phyloP scores from a whole-genome alignment of 2,888 invertebrate genomes.

The Corythucha ciliata region DNA sequence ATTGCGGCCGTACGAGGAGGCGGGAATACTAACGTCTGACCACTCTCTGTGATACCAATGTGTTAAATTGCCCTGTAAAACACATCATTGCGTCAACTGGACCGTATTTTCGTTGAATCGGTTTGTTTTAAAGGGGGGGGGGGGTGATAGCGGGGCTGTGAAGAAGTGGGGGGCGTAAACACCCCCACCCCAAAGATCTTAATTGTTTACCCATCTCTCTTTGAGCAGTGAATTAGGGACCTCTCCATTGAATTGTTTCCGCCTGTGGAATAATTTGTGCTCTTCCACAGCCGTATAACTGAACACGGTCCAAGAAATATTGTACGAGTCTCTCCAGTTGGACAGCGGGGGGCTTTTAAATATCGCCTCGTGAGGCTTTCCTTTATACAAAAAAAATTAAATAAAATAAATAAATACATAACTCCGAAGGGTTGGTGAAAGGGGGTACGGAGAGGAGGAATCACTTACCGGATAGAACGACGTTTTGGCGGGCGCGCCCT shows the following conservation, averaged over 20 bases:
- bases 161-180: too few species aligned
- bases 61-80: constrained; percentile 28
- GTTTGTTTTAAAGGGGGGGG: too few species aligned
- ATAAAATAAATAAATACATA: constrained; percentile 15
- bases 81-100: too few species aligned
- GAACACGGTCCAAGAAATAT: constrained; percentile 31
- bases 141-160: too few species aligned
- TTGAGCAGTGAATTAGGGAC: constrained; percentile 20
- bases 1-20: constrained; percentile 43
- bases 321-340: constrained; percentile 29
- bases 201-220: constrained; percentile 24
- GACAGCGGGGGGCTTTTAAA: constrained; percentile 26
- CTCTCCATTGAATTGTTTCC: constrained; percentile 25
- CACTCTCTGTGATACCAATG: constrained; percentile 39
- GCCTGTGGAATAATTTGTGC: constrained; percentile 28
- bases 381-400: constrained; percentile 7
- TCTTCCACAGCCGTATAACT: constrained; percentile 30
- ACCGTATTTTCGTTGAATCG: too few species aligned
- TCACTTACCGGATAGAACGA: constrained; percentile 51
- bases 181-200: not conserved
- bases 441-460: not conserved
- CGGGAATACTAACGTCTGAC: constrained; percentile 46
- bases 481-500: constrained; percentile 53
- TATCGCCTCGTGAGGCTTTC: constrained; percentile 27
- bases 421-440: constrained; percentile 51